Evolutionary conservation across 1,140 invertebrate species (phyloP).

Genomic region (Drosophila nigromelanica): DNA sequence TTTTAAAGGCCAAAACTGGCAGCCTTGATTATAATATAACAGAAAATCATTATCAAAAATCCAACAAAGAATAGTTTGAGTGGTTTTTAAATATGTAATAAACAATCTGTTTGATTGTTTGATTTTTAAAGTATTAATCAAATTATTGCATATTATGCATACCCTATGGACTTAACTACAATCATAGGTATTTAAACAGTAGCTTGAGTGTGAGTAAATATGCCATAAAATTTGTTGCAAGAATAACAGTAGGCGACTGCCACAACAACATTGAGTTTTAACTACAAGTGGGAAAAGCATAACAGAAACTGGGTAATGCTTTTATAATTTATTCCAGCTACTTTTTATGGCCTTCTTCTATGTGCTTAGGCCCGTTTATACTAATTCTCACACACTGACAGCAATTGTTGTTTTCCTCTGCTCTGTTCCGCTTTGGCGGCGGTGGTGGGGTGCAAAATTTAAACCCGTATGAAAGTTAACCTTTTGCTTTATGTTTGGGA

Average conservation of each 20-base stretch:
- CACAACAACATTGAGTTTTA: constrained; percentile 22
- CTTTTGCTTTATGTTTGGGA: constrained; percentile 18
- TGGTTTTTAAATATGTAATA: too few species aligned
- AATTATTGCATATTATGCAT: not conserved
- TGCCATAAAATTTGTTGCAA: constrained; percentile 50
- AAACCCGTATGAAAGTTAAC: constrained; percentile 44
- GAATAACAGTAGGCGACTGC: constrained; percentile 49
- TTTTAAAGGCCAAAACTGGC: too few species aligned
- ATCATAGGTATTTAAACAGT: constrained; percentile 6
- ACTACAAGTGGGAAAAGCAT: constrained; percentile 33
- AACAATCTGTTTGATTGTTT: too few species aligned
- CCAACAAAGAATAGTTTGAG: too few species aligned
- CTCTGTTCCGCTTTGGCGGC: constrained; percentile 23
- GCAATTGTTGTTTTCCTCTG: constrained; percentile 34
- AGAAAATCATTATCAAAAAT: too few species aligned
- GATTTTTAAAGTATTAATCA: too few species aligned
- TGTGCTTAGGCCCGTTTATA: constrained; percentile 38
- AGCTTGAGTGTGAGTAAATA: constrained; percentile 32
- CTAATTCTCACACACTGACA: constrained; percentile 50
- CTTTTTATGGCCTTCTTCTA: constrained; percentile 60
- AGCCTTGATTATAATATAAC: too few species aligned
- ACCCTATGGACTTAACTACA: not conserved
- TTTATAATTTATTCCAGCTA: constrained; percentile 69
- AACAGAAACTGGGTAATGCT: constrained; percentile 72
- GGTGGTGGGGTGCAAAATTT: constrained; percentile 10